Evolutionary conservation across 2,113 vertebrate species (phyloP), one percentile per base, ranked within the genome.

Genomic region (Brachirus orientalis): DNA sequence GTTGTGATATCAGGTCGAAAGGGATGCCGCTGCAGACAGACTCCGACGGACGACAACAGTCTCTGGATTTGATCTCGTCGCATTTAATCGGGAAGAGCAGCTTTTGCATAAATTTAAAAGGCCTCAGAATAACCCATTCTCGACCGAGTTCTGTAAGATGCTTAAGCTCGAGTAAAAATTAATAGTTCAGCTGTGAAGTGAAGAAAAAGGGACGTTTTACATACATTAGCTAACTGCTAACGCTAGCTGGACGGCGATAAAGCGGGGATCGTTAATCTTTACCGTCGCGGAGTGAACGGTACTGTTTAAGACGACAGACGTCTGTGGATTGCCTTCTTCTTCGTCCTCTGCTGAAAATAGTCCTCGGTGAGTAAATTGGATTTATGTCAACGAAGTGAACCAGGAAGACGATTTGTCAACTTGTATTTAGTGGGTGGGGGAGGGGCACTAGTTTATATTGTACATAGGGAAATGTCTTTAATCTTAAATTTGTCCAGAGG

Each of bases 11-110:
- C 64, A 81, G 69, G 87, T 81, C 55, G 75, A 77, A 83, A 88
- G 93, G 91, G 92, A 94, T 94, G 93, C 91, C 81, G 89, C 90
- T 87, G 89, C 89, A 89, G 90, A 82, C 79, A 77, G 80, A 88
- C 69, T 77, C 85, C 78, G 82, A 87, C 80, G 77, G 77, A 80
- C 86, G 83, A 64, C 72, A 77, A 52, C 85, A 70, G 72, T 83
- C 86, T 80, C 47, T 86, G 89, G 86, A 83, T 87, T 83, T 89
- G 72, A 90, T 91, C 71, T 90, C 90, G 22, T 89, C 88, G 63
- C 84, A 86, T 87, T 86, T 92, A 84, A 86, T 91, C 58, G 80
- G 87, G 22, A 88, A 86, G 64, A 90, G 87, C 77, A 89, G 87
- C 18, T 90, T 91, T 85, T 87, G 47, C 69, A 92, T 92, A 91